Evolutionary conservation across 2,888 invertebrate species (phyloP), one percentile per base, ranked within the genome.

Genomic region (Caenorhabditis imperialis): DNA sequence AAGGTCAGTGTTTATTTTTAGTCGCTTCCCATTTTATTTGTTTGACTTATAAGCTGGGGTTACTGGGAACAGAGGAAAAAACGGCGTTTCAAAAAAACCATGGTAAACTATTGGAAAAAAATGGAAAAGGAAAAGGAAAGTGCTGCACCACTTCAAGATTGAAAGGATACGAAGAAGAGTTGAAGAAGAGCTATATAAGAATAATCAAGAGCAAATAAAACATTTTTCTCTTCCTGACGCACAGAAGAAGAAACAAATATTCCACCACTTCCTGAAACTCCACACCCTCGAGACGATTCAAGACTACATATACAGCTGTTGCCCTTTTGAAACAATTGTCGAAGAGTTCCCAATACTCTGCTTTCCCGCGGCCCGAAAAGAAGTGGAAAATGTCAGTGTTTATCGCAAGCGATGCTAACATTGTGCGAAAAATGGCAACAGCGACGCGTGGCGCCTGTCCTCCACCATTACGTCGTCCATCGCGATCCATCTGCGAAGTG

Each of bases 381-480:
- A 48, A 42, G 40, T 23, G 35, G 33, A n/a, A 61, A 51, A 74
- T 74, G 74, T 74, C 74, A 69, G 74, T 74, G 74, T 74, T 74
- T 74, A 74, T 74, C 74, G 74, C 67, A 61, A 74, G 67, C 67
- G 74, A 74, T 69, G 67, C 62, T 57, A 55, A 74, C 74, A 74
- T 74, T 74, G 67, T 67, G 74, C 74, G 74, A 57, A 65, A 67
- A 74, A 60, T 73, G 65, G 73, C 73, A 65, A 65, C 73, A 65
- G 74, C 74, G 53, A 62, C 74, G 44, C 74, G 74, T 62, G 67
- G 74, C 62, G 67, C 55, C 67, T 74, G 74, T 73, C 73, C 65
- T 48, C 65, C 73, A 44, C 65, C 65, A 73, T 62, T 58, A 58
- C 73, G 73, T 55, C 73, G 73, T 42, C 50, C 58, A 53, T 73